Conservation (phyloP, 1,140 invertebrate species). For the Drosophila orena region DNA sequence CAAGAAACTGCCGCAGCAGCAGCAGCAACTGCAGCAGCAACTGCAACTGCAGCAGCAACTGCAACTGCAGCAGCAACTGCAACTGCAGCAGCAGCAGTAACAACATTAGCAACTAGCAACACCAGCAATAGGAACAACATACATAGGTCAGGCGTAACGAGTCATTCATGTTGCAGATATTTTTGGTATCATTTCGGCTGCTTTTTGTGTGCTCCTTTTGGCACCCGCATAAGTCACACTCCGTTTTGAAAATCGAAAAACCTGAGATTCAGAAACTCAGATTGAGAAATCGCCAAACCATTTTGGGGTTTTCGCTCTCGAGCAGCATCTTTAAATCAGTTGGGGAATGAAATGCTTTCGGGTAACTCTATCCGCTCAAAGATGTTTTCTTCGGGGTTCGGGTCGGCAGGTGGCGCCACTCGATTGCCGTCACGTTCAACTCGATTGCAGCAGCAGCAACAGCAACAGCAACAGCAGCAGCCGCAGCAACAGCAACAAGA, state of each 20-base stretch:
- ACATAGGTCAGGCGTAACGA: constrained; percentile 81
- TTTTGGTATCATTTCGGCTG: constrained; percentile 53
- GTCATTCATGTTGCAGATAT: constrained; percentile 80
- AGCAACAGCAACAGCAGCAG: constrained; percentile 12
- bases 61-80: constrained; percentile 2
- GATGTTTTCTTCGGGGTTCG: constrained; percentile 29
- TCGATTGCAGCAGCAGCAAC: constrained; percentile 17
- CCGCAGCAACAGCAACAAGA: constrained; percentile 9
- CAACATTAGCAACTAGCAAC: constrained; percentile 47
- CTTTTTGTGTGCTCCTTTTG: constrained; percentile 50
- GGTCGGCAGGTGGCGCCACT: constrained; percentile 67
- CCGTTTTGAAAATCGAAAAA: constrained; percentile 16
- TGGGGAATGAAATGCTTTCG: constrained; percentile 14
- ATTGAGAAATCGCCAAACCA: constrained; percentile 10
- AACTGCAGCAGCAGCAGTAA: constrained; percentile 4
- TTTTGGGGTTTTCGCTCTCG: background rate
- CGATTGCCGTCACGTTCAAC: constrained; percentile 71
- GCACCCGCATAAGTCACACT: constrained; percentile 81
- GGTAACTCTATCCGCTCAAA: constrained; percentile 18
- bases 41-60: background rate
- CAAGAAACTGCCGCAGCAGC: constrained; percentile 19
- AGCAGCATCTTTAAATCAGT: constrained; percentile 13
- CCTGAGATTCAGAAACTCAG: background rate
- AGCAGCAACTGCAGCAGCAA: constrained; percentile 1
- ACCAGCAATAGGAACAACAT: constrained; percentile 58